Evolutionary conservation across 2,797 vertebrate genomes (phyloP).

Genomic region (Telmatherina bonti): DNA sequence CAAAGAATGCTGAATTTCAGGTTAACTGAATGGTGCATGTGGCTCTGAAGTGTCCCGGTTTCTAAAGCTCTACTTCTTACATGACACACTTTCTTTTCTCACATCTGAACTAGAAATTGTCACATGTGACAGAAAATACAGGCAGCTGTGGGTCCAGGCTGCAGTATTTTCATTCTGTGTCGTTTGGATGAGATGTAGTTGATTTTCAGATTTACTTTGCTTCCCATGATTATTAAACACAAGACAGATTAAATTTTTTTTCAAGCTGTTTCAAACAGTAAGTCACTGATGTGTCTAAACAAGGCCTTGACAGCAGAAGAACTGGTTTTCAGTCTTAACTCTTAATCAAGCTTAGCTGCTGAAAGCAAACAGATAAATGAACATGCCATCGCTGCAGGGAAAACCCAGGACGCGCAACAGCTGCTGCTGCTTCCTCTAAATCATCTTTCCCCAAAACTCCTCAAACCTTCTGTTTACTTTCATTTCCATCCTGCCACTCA

Average conservation of each 20-base stretch:
- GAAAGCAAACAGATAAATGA: not conserved
- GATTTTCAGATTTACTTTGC: not conserved
- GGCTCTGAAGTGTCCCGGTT: no score
- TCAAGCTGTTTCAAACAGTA: no score
- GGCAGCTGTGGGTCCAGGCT: not conserved
- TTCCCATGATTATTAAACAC: not conserved
- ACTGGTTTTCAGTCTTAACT: not conserved
- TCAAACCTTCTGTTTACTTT: not conserved
- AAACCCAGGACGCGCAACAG: not conserved
- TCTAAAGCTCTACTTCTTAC: not conserved
- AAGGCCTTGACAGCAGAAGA: not conserved
- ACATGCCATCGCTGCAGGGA: not conserved
- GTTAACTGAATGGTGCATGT: not conserved
- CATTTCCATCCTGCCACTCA: not conserved
- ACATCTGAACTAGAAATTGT: not conserved
- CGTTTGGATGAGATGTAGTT: not conserved
- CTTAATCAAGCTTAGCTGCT: not conserved
- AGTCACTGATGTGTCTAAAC: not conserved
- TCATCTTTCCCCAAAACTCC: not conserved
- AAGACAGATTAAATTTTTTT: not conserved
- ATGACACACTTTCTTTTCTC: not conserved
- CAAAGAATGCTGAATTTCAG: no score
- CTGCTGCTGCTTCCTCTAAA: not conserved
- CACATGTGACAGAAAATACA: not conserved
- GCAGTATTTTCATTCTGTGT: conserved; percentile 1